phyloP scores from a whole-genome alignment of 2,113 vertebrate genomes.

The Megaleporinus macrocephalus region DNA sequence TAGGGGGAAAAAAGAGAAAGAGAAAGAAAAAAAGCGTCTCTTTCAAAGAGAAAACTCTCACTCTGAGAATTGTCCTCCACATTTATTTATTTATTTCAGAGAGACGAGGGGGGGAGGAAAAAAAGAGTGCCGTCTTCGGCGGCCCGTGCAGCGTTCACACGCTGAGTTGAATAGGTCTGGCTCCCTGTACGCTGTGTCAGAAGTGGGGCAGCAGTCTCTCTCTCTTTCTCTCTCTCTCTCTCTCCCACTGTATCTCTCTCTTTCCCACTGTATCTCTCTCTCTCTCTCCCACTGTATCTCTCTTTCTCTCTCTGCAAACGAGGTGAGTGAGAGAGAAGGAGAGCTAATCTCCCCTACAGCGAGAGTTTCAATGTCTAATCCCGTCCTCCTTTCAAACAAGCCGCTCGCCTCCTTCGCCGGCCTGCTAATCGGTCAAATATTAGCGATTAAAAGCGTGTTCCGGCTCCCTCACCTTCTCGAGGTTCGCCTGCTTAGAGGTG shows the following conservation, averaged over 20 bases:
- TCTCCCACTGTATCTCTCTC: conserved; percentile 35
- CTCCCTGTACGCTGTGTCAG: conserved; percentile 46
- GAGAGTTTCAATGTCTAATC: conserved; percentile 56
- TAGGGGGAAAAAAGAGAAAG: neutral
- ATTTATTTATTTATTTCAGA: conserved; percentile 36
- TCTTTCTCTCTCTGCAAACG: neutral
- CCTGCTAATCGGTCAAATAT: conserved; percentile 54
- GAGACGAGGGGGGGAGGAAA: neutral
- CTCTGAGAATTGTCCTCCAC: conserved; percentile 14
- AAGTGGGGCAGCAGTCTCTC: conserved; percentile 55
- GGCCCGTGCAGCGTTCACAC: conserved; percentile 32
- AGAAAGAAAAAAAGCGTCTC: conserved; percentile 21
- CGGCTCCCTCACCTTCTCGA: conserved; percentile 43
- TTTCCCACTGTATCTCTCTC: conserved; percentile 18
- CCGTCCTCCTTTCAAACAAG: conserved; percentile 43
- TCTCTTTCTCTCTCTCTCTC: neutral
- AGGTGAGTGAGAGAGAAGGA: conserved; percentile 45
- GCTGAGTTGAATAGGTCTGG: conserved; percentile 48
- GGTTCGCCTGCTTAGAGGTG: conserved; percentile 1
- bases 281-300: neutral
- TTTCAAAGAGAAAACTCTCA: conserved; percentile 33
- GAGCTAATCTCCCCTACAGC: conserved; percentile 51
- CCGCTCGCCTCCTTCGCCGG: conserved; percentile 42
- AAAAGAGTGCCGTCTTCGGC: conserved; percentile 34
- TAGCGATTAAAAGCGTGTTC: conserved; percentile 32